Conservation (phyloP, 2,888 invertebrate genomes). For the Tetragonisca angustula region DNA sequence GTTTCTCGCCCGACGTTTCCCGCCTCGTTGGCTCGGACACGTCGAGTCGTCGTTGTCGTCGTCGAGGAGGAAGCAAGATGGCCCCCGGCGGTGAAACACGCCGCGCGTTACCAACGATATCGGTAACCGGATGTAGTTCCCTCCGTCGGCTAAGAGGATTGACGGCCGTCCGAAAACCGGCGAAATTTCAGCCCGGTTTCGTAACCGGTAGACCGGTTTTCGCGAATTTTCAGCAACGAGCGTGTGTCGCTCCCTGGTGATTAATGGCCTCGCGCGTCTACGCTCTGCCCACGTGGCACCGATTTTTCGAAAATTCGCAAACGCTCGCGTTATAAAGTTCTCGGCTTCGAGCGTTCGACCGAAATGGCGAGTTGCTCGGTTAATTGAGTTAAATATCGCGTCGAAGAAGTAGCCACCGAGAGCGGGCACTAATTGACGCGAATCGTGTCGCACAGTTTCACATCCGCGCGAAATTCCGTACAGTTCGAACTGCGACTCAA, state of each 20-base stretch:
- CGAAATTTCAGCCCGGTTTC: constrained; percentile 8
- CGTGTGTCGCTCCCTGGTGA: constrained; percentile 1
- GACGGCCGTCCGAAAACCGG: constrained; percentile 14
- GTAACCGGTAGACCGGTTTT: background rate
- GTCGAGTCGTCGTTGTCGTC: constrained; percentile 1
- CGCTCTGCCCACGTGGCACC: background rate
- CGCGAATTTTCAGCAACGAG: constrained; percentile 36
- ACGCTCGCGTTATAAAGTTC: background rate
- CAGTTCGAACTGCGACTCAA: background rate
- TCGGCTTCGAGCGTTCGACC: too few species aligned
- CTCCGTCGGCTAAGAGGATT: constrained; percentile 25
- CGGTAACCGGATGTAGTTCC: constrained; percentile 26
- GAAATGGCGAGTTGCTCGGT: background rate
- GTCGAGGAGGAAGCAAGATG: background rate
- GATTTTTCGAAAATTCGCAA: constrained; percentile 15
- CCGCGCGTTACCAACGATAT: constrained; percentile 29
- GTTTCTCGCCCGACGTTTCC: constrained; percentile 23
- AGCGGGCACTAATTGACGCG: background rate
- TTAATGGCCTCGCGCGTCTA: constrained; percentile 24
- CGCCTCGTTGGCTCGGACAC: constrained; percentile 19
- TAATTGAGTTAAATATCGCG: background rate
- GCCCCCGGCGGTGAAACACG: background rate
- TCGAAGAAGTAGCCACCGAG: too few species aligned
- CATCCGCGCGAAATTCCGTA: background rate
- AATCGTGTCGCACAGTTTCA: background rate